Percentiles rank a stretch among this genome's conserved stretches.
Conservation (phyloP, 2,113 vertebrate genomes). For the Nannospalax galili region DNA sequence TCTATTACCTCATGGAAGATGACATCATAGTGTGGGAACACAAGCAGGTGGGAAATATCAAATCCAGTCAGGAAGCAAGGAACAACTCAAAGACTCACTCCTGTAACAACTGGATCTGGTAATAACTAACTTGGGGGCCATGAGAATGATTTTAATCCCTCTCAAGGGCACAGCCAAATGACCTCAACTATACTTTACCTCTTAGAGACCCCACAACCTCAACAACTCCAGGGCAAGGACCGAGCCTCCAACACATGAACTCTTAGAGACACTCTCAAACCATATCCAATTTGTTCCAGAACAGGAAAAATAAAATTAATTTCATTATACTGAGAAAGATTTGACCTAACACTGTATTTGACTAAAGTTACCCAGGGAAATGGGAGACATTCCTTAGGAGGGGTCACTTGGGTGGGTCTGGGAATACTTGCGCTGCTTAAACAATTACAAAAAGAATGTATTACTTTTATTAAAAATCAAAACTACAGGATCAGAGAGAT, state of each 20-base stretch:
- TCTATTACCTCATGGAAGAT: not conserved
- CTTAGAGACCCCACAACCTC: not conserved
- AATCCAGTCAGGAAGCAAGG: not conserved
- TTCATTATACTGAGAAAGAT: not conserved
- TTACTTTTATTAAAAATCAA: not conserved
- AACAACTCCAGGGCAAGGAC: not conserved
- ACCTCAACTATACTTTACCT: not conserved
- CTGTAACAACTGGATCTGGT: not conserved
- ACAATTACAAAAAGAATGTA: not conserved
- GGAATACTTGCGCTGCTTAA: not conserved
- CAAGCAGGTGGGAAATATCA: not conserved
- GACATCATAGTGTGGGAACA: not conserved
- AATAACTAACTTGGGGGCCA: not conserved
- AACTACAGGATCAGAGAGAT: not conserved
- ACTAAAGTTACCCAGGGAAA: not conserved
- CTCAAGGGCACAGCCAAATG: not conserved
- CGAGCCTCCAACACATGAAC: not conserved
- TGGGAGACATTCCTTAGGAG: not conserved
- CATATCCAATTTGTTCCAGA: slow-evolving; percentile 5
- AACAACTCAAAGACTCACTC: too few species aligned
- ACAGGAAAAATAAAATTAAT: slow-evolving; percentile 21
- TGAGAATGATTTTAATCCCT: not conserved
- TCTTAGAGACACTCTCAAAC: not conserved
- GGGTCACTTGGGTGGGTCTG: not conserved
- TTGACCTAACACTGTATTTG: not conserved